These are phyloP conservation scores for Enoplosus armatus DNA, from an alignment of 2,797 vertebrate genomes.

Conservation along the genomic window DNA sequence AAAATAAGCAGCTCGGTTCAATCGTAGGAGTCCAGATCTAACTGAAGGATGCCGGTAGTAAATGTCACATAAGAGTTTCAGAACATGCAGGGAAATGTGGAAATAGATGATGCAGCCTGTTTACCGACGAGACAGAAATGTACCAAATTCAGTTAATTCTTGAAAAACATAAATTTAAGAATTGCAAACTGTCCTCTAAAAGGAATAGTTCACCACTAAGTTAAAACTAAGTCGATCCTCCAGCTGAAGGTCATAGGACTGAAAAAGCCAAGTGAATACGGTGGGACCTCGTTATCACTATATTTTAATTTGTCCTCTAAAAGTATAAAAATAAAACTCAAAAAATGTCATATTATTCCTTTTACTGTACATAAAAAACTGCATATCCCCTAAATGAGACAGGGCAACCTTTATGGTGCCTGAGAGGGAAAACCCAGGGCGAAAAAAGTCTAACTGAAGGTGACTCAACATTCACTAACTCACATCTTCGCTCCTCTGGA, in stretches of 20 bases:
- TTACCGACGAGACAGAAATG: background rate
- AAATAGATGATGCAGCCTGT: background rate
- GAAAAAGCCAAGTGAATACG: too few species aligned
- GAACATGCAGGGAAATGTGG: background rate
- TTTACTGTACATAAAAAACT: background rate
- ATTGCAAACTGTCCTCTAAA: background rate
- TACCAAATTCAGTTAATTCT: background rate
- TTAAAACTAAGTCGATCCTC: background rate
- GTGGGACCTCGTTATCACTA: background rate
- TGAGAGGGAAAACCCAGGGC: background rate
- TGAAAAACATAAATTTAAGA: background rate
- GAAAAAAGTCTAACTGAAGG: background rate
- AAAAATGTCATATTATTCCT: background rate
- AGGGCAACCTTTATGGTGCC: background rate
- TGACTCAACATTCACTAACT: too few species aligned
- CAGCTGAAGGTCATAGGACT: background rate
- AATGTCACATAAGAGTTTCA: background rate
- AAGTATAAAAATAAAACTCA: too few species aligned
- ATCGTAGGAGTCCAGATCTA: background rate
- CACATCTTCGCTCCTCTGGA: too few species aligned
- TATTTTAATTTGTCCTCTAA: too few species aligned
- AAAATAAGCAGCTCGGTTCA: conserved; percentile 4
- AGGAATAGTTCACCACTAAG: too few species aligned
- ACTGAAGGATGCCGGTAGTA: background rate
- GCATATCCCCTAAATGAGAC: background rate